These are phyloP conservation scores for Brachystomella parvula DNA, from an alignment of 1,140 invertebrate species.

Conservation along the genomic window DNA sequence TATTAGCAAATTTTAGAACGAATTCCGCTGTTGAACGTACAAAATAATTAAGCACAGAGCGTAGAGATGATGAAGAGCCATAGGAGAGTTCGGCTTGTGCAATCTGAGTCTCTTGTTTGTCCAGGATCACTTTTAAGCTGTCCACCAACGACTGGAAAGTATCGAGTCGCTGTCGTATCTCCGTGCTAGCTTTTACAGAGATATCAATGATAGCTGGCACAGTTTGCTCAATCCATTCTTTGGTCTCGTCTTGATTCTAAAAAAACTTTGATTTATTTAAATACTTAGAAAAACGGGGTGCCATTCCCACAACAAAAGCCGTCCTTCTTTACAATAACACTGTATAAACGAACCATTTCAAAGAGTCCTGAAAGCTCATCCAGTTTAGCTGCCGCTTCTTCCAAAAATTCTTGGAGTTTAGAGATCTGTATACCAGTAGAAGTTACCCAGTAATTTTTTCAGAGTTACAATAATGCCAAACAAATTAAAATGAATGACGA, in stretches of 20 bases:
- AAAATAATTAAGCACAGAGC: slow-evolving; percentile 4
- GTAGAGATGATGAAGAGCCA: not conserved
- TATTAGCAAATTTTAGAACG: not conserved
- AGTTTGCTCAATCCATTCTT: not conserved
- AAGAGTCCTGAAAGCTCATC: not conserved
- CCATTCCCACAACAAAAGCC: too few species aligned
- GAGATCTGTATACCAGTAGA: not conserved
- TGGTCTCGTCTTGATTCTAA: not conserved
- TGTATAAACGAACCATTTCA: not conserved
- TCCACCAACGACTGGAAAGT: not conserved
- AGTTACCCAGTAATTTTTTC: not conserved
- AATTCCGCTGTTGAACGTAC: not conserved
- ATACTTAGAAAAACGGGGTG: too few species aligned
- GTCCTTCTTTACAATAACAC: too few species aligned
- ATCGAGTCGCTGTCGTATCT: not conserved
- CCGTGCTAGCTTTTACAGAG: not conserved
- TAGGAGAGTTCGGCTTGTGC: not conserved
- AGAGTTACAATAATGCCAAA: not conserved
- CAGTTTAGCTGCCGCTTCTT: not conserved
- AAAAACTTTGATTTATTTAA: too few species aligned
- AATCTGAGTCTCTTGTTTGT: slow-evolving; percentile 1
- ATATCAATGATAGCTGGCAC: not conserved
- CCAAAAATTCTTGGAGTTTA: not conserved
- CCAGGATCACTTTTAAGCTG: not conserved
- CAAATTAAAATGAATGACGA: not conserved